Evolutionary conservation across 2,888 invertebrate genomes (phyloP).

Genomic region (Lycophotia porphyrea): DNA sequence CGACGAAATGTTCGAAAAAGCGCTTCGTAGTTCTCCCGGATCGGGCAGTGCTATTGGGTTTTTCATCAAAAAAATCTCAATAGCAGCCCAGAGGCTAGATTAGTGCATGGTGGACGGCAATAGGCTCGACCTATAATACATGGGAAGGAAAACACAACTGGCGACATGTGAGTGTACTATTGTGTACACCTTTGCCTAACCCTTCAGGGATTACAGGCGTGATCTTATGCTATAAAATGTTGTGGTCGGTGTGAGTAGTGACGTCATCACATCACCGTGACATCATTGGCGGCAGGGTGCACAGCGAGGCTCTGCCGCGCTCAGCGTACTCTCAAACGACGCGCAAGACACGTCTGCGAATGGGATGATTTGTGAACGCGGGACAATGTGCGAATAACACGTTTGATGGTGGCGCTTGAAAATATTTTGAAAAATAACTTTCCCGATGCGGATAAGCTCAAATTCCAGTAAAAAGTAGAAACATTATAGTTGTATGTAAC

Average conservation of each 20-base stretch:
- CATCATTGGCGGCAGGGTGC: not conserved
- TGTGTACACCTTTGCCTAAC: too few species aligned
- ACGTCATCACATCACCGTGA: not conserved
- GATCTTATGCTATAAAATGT: too few species aligned
- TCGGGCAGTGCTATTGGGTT: not conserved
- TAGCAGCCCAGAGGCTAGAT: not conserved
- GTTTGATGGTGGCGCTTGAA: slow-evolving; percentile 1
- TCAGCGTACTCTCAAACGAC: too few species aligned
- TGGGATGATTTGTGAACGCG: too few species aligned
- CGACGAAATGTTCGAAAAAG: not conserved
- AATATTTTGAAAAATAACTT: not conserved
- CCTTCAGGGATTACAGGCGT: too few species aligned
- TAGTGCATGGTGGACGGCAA: not conserved
- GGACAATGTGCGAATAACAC: too few species aligned
- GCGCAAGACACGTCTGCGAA: too few species aligned
- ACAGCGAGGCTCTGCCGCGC: slow-evolving; percentile 1
- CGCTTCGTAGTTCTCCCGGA: not conserved
- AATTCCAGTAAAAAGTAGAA: too few species aligned
- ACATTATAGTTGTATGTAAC: too few species aligned
- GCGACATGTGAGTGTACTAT: not conserved
- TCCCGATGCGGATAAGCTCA: not conserved
- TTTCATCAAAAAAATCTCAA: not conserved
- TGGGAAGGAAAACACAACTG: not conserved
- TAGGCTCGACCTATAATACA: not conserved
- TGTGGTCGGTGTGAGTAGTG: too few species aligned